Conservation (phyloP, 2,888 invertebrate species). For the Augochlorella aurata region DNA sequence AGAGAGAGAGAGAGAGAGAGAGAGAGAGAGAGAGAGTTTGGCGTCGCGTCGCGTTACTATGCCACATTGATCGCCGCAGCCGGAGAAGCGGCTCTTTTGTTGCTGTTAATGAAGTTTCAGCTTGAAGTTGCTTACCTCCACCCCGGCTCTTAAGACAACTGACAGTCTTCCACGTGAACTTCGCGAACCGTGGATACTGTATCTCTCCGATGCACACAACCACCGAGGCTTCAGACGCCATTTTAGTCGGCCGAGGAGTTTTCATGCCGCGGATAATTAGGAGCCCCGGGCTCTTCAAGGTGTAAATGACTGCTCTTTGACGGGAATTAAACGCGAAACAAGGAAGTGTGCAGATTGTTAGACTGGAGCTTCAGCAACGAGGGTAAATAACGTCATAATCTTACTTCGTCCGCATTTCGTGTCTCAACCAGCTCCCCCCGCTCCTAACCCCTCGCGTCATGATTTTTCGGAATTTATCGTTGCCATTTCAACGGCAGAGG, state of each 20-base stretch:
- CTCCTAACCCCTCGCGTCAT: too few relatives aligned
- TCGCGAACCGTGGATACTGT: conserved; percentile 19
- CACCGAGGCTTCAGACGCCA: neutral
- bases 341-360: neutral
- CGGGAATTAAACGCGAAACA: neutral
- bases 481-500: too few relatives aligned
- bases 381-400: neutral
- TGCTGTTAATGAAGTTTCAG: conserved; percentile 62
- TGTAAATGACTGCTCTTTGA: neutral
- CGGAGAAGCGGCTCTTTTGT: conserved; percentile 53
- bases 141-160: conserved; percentile 34
- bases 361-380: neutral
- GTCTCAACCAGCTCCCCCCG: too few relatives aligned
- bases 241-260: conserved; percentile 25
- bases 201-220: conserved; percentile 28
- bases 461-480: too few relatives aligned
- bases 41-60: conserved; percentile 48
- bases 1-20: too few relatives aligned
- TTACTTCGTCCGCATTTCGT: neutral
- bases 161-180: conserved; percentile 42
- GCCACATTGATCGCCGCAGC: conserved; percentile 54
- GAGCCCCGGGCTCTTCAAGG: neutral
- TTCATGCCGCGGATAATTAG: conserved; percentile 37
- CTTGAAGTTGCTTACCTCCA: conserved; percentile 6
- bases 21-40: neutral